Conservation (phyloP, 1,140 invertebrate species). For the Carcinoscorpius rotundicauda region DNA sequence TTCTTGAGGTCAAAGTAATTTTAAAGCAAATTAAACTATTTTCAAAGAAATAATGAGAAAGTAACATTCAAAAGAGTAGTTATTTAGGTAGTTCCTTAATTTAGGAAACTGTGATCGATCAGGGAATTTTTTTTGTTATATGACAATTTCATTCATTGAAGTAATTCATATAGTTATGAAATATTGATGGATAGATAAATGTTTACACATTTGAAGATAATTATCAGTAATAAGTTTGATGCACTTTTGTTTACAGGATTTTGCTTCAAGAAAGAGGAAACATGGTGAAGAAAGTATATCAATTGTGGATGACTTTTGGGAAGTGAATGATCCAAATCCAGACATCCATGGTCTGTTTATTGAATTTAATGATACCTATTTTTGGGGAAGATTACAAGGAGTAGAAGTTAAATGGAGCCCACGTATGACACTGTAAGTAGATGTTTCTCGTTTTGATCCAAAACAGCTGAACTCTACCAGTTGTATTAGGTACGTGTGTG, state of each 20-base stretch:
- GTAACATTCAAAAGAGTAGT: too few relatives aligned
- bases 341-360: constrained; percentile 75
- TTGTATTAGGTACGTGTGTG: too few relatives aligned
- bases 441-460: too few relatives aligned
- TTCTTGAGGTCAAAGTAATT: too few relatives aligned
- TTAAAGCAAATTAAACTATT: too few relatives aligned
- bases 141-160: background rate
- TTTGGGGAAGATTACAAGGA: constrained; percentile 53
- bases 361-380: constrained; percentile 75
- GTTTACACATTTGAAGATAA: background rate
- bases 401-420: constrained; percentile 84
- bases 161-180: background rate
- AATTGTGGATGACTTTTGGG: constrained; percentile 46
- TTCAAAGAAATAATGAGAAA: too few relatives aligned
- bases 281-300: constrained; percentile 21
- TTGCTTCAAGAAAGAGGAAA: background rate
- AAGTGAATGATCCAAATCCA: constrained; percentile 84
- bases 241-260: background rate
- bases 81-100: too few relatives aligned
- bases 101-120: background rate
- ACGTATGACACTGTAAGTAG: constrained; percentile 61
- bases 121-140: background rate
- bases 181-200: background rate
- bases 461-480: too few relatives aligned
- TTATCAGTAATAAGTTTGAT: background rate